phyloP scores from a whole-genome alignment of 2,797 vertebrate species.

The Lateolabrax maculatus region DNA sequence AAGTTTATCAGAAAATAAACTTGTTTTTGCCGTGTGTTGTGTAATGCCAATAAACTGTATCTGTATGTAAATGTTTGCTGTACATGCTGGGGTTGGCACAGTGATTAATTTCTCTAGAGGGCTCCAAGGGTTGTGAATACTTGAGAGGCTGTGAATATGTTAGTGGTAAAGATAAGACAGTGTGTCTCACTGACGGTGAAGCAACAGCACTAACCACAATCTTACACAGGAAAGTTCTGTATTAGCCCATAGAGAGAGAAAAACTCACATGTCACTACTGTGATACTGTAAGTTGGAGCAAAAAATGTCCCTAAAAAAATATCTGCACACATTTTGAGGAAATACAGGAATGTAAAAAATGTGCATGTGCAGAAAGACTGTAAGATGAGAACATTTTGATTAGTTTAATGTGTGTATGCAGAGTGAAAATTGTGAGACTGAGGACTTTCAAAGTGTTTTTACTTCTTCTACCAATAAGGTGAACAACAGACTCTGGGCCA shows the following conservation, averaged over 20 bases:
- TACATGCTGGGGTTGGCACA: no score
- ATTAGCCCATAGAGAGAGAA: no score
- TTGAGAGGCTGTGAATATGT: not conserved
- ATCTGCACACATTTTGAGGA: not conserved
- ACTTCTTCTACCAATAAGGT: no score
- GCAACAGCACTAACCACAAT: not conserved
- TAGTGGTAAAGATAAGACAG: not conserved
- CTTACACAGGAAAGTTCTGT: not conserved
- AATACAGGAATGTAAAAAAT: not conserved
- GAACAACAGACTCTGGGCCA: no score
- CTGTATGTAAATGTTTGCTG: not conserved
- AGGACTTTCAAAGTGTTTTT: no score
- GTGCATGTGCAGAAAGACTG: not conserved
- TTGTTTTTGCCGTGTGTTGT: not conserved
- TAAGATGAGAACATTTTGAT: no score
- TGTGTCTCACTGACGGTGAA: not conserved
- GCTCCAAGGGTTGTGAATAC: not conserved
- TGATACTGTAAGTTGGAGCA: not conserved
- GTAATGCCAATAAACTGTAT: no score
- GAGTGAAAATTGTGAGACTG: no score
- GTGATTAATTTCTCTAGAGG: not conserved
- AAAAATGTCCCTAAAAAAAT: not conserved
- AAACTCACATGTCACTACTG: no score
- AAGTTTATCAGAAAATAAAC: not conserved
- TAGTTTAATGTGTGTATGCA: no score